A percentile compares a stretch with the other conserved stretches of the same genome.
Evolutionary conservation across 2,888 invertebrate species (phyloP).

Genomic region (Tetranychus piercei): DNA sequence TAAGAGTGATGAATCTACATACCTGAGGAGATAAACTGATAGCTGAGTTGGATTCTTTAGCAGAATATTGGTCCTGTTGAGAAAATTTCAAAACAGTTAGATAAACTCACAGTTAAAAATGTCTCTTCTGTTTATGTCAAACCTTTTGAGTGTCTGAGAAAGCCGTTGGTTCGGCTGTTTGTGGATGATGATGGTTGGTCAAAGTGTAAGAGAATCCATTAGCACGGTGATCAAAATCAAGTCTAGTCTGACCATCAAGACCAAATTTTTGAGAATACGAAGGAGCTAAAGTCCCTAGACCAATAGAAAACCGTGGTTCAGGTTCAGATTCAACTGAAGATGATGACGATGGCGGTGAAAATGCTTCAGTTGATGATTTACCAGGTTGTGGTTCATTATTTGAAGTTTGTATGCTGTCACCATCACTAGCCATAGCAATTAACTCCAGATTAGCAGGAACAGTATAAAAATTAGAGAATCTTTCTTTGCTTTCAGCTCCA

Average conservation of each 20-base stretch:
- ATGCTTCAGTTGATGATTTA: neutral
- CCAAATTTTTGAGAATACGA: constrained; percentile 24
- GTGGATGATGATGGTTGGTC: constrained; percentile 5
- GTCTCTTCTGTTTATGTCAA: neutral
- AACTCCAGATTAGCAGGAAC: neutral
- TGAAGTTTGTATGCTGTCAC: neutral
- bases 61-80: no score
- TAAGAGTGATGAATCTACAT: no score
- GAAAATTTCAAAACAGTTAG: neutral
- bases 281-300: constrained; percentile 23
- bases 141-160: neutral
- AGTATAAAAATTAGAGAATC: constrained; percentile 1
- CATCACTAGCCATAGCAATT: neutral
- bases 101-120: neutral
- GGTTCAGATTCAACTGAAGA: neutral
- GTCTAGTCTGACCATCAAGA: constrained; percentile 19
- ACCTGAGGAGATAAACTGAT: no score
- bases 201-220: constrained; percentile 23
- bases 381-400: neutral
- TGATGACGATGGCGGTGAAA: neutral
- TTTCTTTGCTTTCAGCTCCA: constrained; percentile 1
- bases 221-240: constrained; percentile 23
- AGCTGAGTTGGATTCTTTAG: no score
- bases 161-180: neutral
- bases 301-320: constrained; percentile 22